Conservation (phyloP, 2,113 vertebrate species). For the Spheniscus mendiculus region DNA sequence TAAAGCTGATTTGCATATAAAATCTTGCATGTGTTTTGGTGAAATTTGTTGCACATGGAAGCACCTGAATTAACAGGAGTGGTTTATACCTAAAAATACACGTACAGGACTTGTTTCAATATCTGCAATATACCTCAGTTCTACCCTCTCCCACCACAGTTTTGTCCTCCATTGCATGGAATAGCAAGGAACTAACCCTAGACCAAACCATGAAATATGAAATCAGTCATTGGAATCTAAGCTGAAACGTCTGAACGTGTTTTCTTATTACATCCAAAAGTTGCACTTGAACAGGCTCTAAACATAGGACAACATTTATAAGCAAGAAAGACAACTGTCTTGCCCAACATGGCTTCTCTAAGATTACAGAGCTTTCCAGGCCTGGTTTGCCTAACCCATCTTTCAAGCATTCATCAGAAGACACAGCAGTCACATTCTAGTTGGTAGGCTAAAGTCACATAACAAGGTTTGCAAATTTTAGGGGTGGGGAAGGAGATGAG, state of each 20-base stretch:
- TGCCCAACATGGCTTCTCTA: neutral
- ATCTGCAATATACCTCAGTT: neutral
- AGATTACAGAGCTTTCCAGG: neutral
- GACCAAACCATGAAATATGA: fast-evolving
- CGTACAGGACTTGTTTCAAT: neutral
- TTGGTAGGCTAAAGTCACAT: fast-evolving
- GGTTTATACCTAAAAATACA: neutral
- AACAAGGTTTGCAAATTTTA: neutral
- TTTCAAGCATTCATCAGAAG: neutral
- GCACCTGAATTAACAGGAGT: neutral
- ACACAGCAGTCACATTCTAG: neutral
- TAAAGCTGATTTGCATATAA: neutral
- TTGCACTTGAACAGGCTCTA: neutral
- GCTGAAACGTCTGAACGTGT: neutral
- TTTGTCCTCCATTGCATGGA: neutral
- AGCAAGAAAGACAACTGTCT: neutral
- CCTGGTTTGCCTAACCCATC: neutral
- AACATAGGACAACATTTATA: neutral
- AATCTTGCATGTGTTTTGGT: neutral
- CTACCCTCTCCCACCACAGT: neutral
- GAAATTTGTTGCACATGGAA: neutral
- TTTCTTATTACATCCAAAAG: neutral
- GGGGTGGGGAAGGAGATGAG: fast-evolving
- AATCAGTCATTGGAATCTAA: neutral
- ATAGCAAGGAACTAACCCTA: neutral